phyloP scores from a whole-genome alignment of 2,113 vertebrate genomes.

The Isichthys henryi region DNA sequence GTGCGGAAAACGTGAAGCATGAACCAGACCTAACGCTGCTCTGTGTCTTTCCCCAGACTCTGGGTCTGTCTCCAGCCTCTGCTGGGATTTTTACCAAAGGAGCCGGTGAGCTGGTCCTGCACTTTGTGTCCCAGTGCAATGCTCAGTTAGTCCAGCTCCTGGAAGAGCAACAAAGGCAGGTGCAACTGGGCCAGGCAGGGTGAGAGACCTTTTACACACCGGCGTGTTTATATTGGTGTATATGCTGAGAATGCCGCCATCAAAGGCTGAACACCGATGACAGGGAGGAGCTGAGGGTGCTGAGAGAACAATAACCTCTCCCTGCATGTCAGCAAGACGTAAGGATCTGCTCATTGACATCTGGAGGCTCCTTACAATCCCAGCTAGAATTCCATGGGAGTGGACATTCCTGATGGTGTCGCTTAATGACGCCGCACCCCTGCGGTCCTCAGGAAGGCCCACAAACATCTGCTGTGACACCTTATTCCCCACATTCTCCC shows the following conservation, averaged over 20 bases:
- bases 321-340: background rate
- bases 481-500: background rate
- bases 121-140: conserved; percentile 84
- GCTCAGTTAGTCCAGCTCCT: conserved; percentile 60
- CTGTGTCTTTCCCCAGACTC: conserved; percentile 55
- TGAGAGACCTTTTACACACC: conserved; percentile 47
- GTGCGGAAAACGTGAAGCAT: background rate
- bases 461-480: background rate
- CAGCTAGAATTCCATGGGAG: background rate
- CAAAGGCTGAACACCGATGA: background rate
- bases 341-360: background rate
- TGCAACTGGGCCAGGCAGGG: conserved; percentile 81
- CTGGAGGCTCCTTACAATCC: background rate
- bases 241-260: background rate
- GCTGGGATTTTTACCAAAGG: conserved; percentile 78
- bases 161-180: conserved; percentile 73
- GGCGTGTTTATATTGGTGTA: background rate
- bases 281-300: background rate
- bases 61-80: conserved; percentile 77
- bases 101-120: conserved; percentile 83
- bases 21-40: background rate
- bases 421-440: background rate
- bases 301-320: background rate
- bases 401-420: background rate
- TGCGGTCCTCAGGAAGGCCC: background rate